A percentile compares a stretch with the other conserved stretches of the same genome.
Conservation (phyloP, 1,140 invertebrate genomes). For the Mycetomoellerius zeteki region DNA sequence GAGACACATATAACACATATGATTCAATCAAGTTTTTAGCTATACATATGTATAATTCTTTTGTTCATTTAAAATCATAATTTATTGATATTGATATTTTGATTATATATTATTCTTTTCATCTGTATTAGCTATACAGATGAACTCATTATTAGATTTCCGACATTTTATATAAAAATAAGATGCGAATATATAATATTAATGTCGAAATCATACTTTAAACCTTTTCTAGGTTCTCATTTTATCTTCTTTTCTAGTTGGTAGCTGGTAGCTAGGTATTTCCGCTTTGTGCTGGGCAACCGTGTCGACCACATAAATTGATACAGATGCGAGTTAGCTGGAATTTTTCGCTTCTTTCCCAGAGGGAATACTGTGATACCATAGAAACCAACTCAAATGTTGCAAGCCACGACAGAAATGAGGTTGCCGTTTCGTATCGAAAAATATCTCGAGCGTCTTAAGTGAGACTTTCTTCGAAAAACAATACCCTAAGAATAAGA, state of each 20-base stretch:
- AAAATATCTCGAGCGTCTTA: constrained; percentile 63
- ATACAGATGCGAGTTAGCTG: constrained; percentile 86
- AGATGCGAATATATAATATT: constrained; percentile 47
- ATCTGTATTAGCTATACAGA: no score
- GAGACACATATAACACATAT: constrained; percentile 1
- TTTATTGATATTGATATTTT: constrained; percentile 35
- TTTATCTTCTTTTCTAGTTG: constrained; percentile 69
- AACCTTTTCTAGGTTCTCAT: constrained; percentile 58
- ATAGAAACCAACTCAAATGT: constrained; percentile 63
- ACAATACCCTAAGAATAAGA: constrained; percentile 42
- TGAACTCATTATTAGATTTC: constrained; percentile 46
- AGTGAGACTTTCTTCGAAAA: constrained; percentile 48
- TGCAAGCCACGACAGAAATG: constrained; percentile 24
- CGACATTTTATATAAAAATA: constrained; percentile 39
- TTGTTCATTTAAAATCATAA: constrained; percentile 26
- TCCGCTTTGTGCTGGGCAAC: constrained; percentile 74
- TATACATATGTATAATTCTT: constrained; percentile 32
- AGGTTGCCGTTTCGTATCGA: constrained; percentile 42
- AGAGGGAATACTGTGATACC: constrained; percentile 70
- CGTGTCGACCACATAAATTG: constrained; percentile 84
- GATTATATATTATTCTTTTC: no score
- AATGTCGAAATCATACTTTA: constrained; percentile 58
- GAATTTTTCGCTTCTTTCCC: constrained; percentile 84
- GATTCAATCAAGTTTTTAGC: constrained; percentile 20
- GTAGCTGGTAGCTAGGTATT: constrained; percentile 71